A percentile compares a stretch with the other conserved stretches of the same genome.
Conservation (phyloP, 2,797 vertebrate genomes). For the Geotrypetes seraphini region DNA sequence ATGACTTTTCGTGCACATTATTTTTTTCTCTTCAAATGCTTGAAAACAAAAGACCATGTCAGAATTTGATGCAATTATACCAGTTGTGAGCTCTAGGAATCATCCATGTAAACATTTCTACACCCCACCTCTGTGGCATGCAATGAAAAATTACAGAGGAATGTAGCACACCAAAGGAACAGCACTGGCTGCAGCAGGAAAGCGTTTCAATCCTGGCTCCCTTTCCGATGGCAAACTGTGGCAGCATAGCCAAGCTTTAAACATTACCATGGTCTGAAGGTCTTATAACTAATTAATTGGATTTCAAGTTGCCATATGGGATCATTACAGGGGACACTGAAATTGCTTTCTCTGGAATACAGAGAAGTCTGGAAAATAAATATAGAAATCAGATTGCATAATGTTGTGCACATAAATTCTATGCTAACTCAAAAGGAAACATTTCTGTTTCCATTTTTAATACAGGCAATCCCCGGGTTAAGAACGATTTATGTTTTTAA, state of each 20-base stretch:
- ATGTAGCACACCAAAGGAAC: too few species aligned
- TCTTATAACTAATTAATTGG: slow-evolving; percentile 11
- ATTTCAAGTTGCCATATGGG: slow-evolving; percentile 21
- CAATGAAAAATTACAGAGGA: neutral
- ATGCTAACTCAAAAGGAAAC: too few species aligned
- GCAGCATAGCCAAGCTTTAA: too few species aligned
- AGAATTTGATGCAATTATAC: slow-evolving; percentile 1
- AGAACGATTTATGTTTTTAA: too few species aligned
- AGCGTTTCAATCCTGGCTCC: neutral
- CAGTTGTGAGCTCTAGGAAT: neutral
- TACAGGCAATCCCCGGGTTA: too few species aligned
- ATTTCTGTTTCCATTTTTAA: too few species aligned
- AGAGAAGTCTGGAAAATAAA: slow-evolving; percentile 23
- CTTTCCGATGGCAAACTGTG: slow-evolving; percentile 11
- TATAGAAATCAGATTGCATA: too few species aligned
- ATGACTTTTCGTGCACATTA: neutral
- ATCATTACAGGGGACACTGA: slow-evolving; percentile 20
- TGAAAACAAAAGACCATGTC: neutral
- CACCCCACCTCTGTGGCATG: too few species aligned
- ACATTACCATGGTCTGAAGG: neutral
- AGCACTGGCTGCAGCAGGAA: too few species aligned
- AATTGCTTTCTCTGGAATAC: slow-evolving; percentile 32
- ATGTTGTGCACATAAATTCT: too few species aligned
- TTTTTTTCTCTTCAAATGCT: neutral
- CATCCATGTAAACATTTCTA: too few species aligned